Evolutionary conservation across 1,140 invertebrate species (phyloP).

Genomic region (Meloidogyne floridensis): DNA sequence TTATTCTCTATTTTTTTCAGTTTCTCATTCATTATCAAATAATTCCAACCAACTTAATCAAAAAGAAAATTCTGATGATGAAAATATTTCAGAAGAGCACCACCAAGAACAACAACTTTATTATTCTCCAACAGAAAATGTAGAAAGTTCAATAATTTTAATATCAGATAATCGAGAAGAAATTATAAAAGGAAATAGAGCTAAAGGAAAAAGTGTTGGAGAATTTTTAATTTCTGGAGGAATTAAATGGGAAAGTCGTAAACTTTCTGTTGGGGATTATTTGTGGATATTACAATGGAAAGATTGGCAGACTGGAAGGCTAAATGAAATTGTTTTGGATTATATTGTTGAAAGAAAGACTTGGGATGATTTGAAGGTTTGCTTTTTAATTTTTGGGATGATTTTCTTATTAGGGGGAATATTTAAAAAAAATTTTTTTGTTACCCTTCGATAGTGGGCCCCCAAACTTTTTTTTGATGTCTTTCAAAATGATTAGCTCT

Average conservation of each 20-base stretch:
- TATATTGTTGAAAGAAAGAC: slow-evolving; percentile 57
- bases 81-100: neutral
- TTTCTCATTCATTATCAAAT: neutral
- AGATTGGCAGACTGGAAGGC: slow-evolving; percentile 10
- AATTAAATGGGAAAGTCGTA: slow-evolving; percentile 46
- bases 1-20: neutral
- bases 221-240: slow-evolving; percentile 42
- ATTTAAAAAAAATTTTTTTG: too few relatives aligned
- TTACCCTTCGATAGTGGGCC: too few relatives aligned
- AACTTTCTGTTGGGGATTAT: slow-evolving; percentile 57
- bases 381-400: slow-evolving; percentile 2
- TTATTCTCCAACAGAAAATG: slow-evolving; percentile 29
- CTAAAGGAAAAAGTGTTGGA: slow-evolving; percentile 31
- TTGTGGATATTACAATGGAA: slow-evolving; percentile 48
- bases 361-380: slow-evolving; percentile 55
- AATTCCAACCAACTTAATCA: neutral
- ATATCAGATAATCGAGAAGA: slow-evolving; percentile 51
- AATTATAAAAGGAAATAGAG: neutral
- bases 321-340: slow-evolving; percentile 51
- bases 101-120: slow-evolving; percentile 20
- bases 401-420: neutral
- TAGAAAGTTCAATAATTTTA: slow-evolving; percentile 32
- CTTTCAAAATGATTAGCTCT: too few relatives aligned
- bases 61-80: neutral
- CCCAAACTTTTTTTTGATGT: too few relatives aligned